Conservation (phyloP, 2,113 vertebrate species). For the Boulengeromyrus knoepffleri region DNA sequence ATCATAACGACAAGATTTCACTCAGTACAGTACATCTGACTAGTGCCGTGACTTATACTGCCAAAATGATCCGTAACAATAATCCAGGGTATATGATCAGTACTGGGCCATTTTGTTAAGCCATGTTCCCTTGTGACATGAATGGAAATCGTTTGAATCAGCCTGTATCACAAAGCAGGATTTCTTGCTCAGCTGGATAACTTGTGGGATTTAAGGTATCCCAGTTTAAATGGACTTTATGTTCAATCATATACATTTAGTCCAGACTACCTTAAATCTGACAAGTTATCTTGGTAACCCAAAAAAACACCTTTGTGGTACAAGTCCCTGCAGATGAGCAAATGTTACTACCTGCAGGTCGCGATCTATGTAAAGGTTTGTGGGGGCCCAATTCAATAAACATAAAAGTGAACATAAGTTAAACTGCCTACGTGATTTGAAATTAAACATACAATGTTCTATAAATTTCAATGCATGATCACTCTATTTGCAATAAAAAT, state of each 20-base stretch:
- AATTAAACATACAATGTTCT: neutral
- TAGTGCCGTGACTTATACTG: neutral
- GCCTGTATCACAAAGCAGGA: neutral
- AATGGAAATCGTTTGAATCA: neutral
- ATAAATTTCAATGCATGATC: neutral
- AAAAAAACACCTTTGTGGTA: neutral
- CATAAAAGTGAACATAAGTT: neutral
- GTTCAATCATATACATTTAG: neutral
- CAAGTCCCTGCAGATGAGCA: neutral
- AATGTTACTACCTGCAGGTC: neutral
- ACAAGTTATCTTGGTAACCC: neutral
- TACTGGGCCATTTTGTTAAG: neutral
- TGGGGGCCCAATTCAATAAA: neutral
- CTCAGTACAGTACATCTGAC: neutral
- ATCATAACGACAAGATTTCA: constrained; percentile 10
- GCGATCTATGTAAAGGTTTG: neutral
- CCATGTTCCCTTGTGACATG: neutral
- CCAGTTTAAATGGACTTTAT: neutral
- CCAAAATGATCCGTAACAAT: neutral
- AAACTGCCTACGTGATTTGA: neutral
- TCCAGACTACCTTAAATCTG: neutral
- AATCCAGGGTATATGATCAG: neutral
- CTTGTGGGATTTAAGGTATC: neutral
- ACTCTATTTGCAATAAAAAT: neutral
- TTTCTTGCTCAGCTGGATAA: neutral